Base-by-base conservation (phyloP, 1,140 invertebrate genomes). In the Pseudomyrmex pallidus region DNA sequence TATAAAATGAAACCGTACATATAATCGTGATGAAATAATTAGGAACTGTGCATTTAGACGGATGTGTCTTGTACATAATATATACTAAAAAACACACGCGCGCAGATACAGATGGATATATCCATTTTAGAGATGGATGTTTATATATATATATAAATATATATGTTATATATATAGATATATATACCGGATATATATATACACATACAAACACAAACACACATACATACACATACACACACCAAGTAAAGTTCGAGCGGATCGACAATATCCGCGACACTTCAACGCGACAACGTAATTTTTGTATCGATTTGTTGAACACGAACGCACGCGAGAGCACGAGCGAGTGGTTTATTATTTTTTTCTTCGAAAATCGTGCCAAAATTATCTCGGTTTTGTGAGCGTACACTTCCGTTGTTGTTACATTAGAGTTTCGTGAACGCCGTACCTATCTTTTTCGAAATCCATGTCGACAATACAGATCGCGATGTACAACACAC, bases 351-450 rank as follows among this genome's bases (percentile, higher is more conserved):
- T 35, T 35, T 35, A 74, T 89, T 76, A 90, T 83, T 89, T 86
- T 86, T 77, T 92, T 88, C 90, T 91, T 85, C 85, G 88, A 76
- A 61, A 90, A 92, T 92, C 90, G 92, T 93, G 92, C 92, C 92
- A 93, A 93, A 93, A 93, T 92, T 91, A 88, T 85, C 86, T 92
- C 88, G 82, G 90, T 92, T 93, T 87, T 64, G 57, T 66, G 77
- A 63, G 74, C n/a, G 20, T 15, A 54, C 68, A 76, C 66, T 89
- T 88, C 67, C 73, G 87, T 89, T 88, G 50, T 85, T 76, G 73
- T 88, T 89, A 63, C 74, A 83, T 78, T 77, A 76, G 83, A 88
- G 74, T 88, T 89, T 88, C 74, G 77, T 83, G 20, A 82, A 62
- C 46, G 73, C 48, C 68, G 78, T 59, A 66, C n/a, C 15, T 67